Conservation (phyloP, 2,113 vertebrate genomes). For the Sprattus sprattus region DNA sequence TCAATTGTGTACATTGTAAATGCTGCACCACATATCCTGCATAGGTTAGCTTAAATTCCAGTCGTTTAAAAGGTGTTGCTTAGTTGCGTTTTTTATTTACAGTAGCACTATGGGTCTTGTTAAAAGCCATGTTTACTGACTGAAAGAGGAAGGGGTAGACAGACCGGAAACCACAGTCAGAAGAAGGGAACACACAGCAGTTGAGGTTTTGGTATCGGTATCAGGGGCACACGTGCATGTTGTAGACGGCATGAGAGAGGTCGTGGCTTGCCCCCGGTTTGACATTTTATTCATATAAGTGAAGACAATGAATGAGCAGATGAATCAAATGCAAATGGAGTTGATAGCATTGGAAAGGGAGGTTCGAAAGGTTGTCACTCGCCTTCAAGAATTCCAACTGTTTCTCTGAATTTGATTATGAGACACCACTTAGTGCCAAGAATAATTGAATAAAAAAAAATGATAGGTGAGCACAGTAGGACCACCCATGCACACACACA, state of each 20-base stretch:
- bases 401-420: no score
- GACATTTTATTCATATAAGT: neutral
- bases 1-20: no score
- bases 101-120: neutral
- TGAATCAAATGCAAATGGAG: neutral
- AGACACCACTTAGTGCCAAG: neutral
- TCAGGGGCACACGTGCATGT: neutral
- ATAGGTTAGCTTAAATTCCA: neutral
- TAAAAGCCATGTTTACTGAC: neutral
- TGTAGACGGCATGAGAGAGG: neutral
- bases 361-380: neutral
- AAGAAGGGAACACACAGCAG: neutral
- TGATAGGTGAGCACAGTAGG: no score
- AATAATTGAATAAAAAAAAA: no score
- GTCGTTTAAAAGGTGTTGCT: neutral
- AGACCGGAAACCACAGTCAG: neutral
- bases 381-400: neutral
- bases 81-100: neutral
- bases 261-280: neutral
- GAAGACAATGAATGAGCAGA: neutral
- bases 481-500: neutral
- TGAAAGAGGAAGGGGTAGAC: neutral
- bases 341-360: no score
- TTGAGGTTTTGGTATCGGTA: neutral
- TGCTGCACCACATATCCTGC: neutral